These are phyloP conservation scores for Gavialis gangeticus DNA, from an alignment of 2,113 vertebrate species.

Conservation along the genomic window DNA sequence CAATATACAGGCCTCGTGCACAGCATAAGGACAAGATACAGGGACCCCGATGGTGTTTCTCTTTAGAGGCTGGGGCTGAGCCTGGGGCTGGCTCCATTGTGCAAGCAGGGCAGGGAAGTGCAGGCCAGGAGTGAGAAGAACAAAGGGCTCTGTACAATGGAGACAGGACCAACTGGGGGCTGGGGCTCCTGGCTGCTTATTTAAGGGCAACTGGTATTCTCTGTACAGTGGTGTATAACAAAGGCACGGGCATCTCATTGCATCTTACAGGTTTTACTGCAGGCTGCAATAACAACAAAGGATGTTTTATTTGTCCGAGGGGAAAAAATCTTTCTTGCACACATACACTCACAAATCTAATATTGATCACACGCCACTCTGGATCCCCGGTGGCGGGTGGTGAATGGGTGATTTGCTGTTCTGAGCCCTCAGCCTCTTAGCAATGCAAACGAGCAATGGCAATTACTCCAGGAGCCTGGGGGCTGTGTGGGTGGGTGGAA, in stretches of 20 bases:
- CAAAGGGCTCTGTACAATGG: neutral
- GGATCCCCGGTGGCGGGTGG: neutral
- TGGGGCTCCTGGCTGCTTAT: neutral
- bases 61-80: neutral
- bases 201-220: neutral
- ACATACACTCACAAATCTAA: neutral
- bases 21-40: too few relatives aligned
- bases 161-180: neutral
- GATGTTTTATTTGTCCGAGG: neutral
- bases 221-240: neutral
- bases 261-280: neutral
- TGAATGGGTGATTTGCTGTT: neutral
- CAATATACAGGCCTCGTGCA: neutral
- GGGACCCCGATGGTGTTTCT: neutral
- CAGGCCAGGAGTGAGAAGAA: neutral
- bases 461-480: accelerated
- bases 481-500: neutral
- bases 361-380: accelerated
- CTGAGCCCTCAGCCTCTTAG: neutral
- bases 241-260: neutral
- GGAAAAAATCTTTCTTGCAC: neutral
- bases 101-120: neutral
- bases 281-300: neutral
- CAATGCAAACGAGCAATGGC: neutral
- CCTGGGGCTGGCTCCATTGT: neutral